Base-by-base conservation (phyloP, 2,888 invertebrate species). In the Luffia ferchaultella region DNA sequence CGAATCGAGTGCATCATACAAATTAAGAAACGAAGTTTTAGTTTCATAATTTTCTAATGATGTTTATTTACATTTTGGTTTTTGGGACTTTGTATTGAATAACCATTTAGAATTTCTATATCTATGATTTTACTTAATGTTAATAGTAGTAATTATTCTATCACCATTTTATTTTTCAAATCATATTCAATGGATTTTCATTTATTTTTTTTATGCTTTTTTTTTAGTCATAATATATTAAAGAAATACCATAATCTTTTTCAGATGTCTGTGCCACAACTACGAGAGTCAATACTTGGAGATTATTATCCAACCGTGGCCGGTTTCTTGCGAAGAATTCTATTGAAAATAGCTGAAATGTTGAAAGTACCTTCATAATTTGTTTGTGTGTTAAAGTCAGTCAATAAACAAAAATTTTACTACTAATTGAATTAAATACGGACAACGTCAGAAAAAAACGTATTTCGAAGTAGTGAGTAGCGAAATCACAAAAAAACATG, bases 261-360 rank as follows among this genome's bases (percentile, higher is more conserved):
- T 1, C 62, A 80, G 82, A 55, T 80, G 1, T 76, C 77, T 55
- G 75, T 82, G 9, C 82, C 82, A 0, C 79, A 80, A 55, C 67
- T 82, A 0, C 68, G 80, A 17, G 60, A 63, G 0, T 76, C 80
- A 0, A 55, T 82, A 0, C 55, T 82, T 17, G 82, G 82, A 1
- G 76, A 79, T 42, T 77, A 80, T 57, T 80, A 79, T 47, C 76
- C 75, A 0, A 57, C 65, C 1, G 52, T 80, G 16, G 77, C 76
- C 0, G 73, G 65, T 48, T 44, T 76, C 1, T 17, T 80, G 3
- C 61, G 67, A 50, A 72, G 44, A 19, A 76, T 79, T 49, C 53
- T 82, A 15, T 44, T 73, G 16, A 78, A 73, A 54, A 57, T 79
- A 60, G 80, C 80, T 0, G 77, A 80, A 7, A 79, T 64, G 46